Evolutionary conservation across 2,888 invertebrate species (phyloP), one percentile per base, ranked within the genome.

Genomic region (Lydus trimaculatus): DNA sequence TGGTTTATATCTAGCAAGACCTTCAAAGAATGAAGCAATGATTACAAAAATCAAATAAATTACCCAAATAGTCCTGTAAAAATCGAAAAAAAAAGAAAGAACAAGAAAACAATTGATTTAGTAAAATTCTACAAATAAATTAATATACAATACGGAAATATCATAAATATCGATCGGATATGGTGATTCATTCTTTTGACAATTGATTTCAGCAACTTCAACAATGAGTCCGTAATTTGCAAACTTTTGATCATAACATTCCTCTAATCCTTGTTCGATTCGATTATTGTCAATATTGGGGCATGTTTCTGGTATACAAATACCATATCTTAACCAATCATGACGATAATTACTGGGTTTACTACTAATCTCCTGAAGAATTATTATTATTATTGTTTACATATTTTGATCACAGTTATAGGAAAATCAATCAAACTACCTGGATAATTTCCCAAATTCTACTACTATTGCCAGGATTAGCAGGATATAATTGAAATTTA

Each of bases 271-370:
- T 25, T 59, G 17, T 23, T 60, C 36, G 7, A 23, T 15, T 48
- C 13, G 25, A 17, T 74, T 48, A 20, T 15, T 13, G 7, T 67
- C 58, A 9, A 72, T 65, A 52, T 75, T 72, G 1, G 76, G 75
- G 66, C 82, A 82, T 9, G 72, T 71, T 58, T 73, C 64, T 31
- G 76, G 72, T 13, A 82, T 70, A 64, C 83, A 83, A 48, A 82
- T 75, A 15, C 81, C 80, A 69, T 81, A 79, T 61, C 82, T 70
- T 28, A 83, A 71, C 23, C 67, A 58, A 70, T 81, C 82, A 48
- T 83, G 83, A 60, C 79, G 73, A 48, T 80, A 83, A 65, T 81
- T 80, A 58, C 71, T 73, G 9, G 74, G 72, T 67, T 76, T 71
- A 2, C 67, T 72, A 63, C 72, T 79, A 2, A 80, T 66, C 71